Evolutionary conservation across 2,888 invertebrate genomes (phyloP), one percentile per base, ranked within the genome.

Genomic region (Lottia scabra): DNA sequence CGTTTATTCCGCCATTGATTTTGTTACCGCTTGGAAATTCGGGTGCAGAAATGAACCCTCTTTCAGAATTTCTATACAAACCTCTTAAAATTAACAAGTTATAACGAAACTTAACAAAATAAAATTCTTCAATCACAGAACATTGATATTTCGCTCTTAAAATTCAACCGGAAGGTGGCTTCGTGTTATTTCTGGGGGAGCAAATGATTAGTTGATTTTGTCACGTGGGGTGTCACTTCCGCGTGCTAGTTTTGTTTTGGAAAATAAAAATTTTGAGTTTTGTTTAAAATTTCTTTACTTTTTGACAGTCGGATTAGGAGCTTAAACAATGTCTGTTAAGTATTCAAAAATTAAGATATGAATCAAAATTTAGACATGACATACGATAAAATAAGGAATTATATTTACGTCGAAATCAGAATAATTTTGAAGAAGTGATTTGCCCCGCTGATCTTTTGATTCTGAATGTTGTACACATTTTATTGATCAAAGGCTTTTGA

Each of bases 141-240:
- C 19, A 56, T 72, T 72, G 72, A 72, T 72, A 72, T 72, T 72
- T 72, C 72, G 72, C 72, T 72, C 72, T 68, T 72, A 72, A 72
- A 72, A 46, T 45, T 46, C 63, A 45, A 65, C 64, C 46, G 70
- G 44, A 64, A 65, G 46, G 65, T n/a, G 46, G 26, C 64, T 65
- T 46, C 64, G 23, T 56, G 56, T 56, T 56, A 56, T 56, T 56
- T 19, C 19, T 56, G 56, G 56, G 19, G 12, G 12, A 12, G 19
- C 3, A 56, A 23, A 23, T 56, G 19, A 56, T 56, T 19, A 23
- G 56, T 56, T 56, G 23, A 10, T 23, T 56, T 19, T 19, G 56
- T 56, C 56, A 56, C 56, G 56, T 56, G 56, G 56, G 13, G 12
- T 56, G 19, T 19, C 19, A 56, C 56, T 56, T n/a, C 56, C 19